These are phyloP conservation scores for Leiothrix lutea DNA, from an alignment of 2,113 vertebrate species.

Conservation along the genomic window DNA sequence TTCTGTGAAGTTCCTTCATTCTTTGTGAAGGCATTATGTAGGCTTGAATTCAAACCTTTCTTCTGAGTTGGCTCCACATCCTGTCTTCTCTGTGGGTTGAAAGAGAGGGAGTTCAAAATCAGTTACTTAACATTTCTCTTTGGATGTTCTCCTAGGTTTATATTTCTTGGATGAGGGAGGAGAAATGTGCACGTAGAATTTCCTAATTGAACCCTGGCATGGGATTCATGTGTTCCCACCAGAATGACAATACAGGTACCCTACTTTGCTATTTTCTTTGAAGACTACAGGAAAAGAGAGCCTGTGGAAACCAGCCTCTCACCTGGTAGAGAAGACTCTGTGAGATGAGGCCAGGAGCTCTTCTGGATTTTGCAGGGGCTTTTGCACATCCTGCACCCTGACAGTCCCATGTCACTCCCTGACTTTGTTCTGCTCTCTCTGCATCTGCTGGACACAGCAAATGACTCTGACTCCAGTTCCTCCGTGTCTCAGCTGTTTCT, in stretches of 20 bases:
- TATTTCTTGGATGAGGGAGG: background rate
- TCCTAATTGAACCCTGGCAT: background rate
- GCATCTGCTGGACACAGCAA: background rate
- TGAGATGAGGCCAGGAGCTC: background rate
- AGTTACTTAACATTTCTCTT: background rate
- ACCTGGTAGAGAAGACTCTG: too few relatives aligned
- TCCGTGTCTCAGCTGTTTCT: background rate
- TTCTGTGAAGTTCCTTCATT: background rate
- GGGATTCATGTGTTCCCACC: background rate
- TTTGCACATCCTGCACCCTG: accelerated
- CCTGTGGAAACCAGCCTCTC: background rate
- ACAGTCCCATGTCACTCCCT: accelerated
- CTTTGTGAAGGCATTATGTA: background rate
- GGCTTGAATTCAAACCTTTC: background rate
- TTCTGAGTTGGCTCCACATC: background rate
- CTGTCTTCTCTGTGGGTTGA: background rate
- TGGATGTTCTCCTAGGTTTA: background rate
- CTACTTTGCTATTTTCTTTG: background rate
- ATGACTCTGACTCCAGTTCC: accelerated
- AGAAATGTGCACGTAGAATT: background rate
- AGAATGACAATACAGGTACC: background rate
- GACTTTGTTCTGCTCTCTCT: background rate
- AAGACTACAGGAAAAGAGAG: background rate
- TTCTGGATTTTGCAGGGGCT: background rate
- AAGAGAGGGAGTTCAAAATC: background rate